Percentiles rank a stretch among this genome's conserved stretches.
Evolutionary conservation across 2,888 invertebrate species (phyloP).

Genomic region (Polydrusus pterygomalis): DNA sequence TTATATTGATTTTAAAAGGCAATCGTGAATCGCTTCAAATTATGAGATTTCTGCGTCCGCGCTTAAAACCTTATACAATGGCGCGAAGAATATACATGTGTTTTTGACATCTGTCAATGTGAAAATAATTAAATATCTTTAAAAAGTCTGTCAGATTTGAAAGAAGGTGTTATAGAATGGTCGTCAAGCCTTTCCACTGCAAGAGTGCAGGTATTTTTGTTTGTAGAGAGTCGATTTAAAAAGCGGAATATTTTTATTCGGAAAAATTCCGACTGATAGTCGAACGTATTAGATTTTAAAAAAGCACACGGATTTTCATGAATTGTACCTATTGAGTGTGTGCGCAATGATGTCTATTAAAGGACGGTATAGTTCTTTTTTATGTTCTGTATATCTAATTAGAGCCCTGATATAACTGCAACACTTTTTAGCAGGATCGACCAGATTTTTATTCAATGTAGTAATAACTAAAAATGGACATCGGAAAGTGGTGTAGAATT

Average conservation of each 20-base stretch:
- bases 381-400: conserved; percentile 58
- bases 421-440: conserved; percentile 30
- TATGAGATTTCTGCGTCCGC: conserved; percentile 55
- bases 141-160: conserved; percentile 26
- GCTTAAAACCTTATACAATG: conserved; percentile 62
- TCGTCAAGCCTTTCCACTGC: neutral
- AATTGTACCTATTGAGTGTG: conserved; percentile 69
- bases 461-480: conserved; percentile 64
- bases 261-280: conserved; percentile 42
- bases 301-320: conserved; percentile 69
- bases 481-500: conserved; percentile 75
- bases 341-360: conserved; percentile 68
- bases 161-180: conserved; percentile 30
- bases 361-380: conserved; percentile 65
- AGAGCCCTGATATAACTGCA: conserved; percentile 48
- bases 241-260: conserved; percentile 54
- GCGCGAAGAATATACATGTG: conserved; percentile 68
- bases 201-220: conserved; percentile 22
- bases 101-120: conserved; percentile 68
- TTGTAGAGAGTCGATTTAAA: conserved; percentile 21
- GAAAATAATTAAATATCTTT: conserved; percentile 49
- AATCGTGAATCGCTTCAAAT: conserved; percentile 53
- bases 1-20: conserved; percentile 64
- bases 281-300: conserved; percentile 67
- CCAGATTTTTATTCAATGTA: conserved; percentile 50